Evolutionary conservation across 2,888 invertebrate genomes (phyloP).

Genomic region (Sisyra terminalis): DNA sequence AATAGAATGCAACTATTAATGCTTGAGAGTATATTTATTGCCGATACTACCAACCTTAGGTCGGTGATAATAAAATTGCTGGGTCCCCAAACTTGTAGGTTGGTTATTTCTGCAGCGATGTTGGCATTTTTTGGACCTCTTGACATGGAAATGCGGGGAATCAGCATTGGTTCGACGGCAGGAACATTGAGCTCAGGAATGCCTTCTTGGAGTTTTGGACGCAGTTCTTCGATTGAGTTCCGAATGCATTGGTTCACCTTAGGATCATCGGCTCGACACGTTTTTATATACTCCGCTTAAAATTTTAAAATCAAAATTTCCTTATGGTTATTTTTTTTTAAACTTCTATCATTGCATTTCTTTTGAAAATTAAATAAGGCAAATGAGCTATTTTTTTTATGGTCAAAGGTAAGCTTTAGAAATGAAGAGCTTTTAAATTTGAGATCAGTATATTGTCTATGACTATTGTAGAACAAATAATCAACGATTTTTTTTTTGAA

Average conservation of each 20-base stretch:
- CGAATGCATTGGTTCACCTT: constrained; percentile 23
- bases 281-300: constrained; percentile 23
- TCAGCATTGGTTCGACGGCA: constrained; percentile 30
- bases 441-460: too few relatives aligned
- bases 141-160: constrained; percentile 19
- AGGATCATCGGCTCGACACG: constrained; percentile 22
- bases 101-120: constrained; percentile 40
- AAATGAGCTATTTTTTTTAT: too few relatives aligned
- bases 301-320: constrained; percentile 9
- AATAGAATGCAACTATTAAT: constrained; percentile 13
- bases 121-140: constrained; percentile 23
- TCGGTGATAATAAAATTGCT: constrained; percentile 40
- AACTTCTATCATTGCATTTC: too few relatives aligned
- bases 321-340: too few relatives aligned
- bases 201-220: constrained; percentile 22
- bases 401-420: too few relatives aligned
- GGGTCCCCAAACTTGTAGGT: constrained; percentile 40
- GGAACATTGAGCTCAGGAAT: constrained; percentile 37
- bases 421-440: too few relatives aligned
- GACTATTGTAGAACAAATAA: too few relatives aligned
- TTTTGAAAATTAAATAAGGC: too few relatives aligned
- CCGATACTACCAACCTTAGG: constrained; percentile 30
- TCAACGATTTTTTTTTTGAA: too few relatives aligned
- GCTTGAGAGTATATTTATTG: not conserved
- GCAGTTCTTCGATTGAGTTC: constrained; percentile 21